A percentile compares a stretch with the other conserved stretches of the same genome.
phyloP scores from a whole-genome alignment of 35 echinoderm and acorn worm genomes.

The Apostichopus parvimensis region DNA sequence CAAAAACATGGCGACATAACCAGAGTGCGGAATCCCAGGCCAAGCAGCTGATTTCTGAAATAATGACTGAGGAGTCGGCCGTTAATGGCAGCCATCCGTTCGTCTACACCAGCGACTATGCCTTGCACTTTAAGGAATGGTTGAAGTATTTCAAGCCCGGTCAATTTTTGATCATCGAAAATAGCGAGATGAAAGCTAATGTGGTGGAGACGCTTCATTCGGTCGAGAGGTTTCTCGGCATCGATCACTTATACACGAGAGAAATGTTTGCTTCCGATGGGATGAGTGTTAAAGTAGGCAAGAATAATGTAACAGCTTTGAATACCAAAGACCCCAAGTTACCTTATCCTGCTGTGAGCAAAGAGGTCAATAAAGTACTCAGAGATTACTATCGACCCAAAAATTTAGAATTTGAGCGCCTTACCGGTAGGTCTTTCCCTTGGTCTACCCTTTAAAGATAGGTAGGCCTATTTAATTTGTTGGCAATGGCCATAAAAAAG shows the following conservation, averaged over 20 bases:
- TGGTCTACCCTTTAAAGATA: not conserved
- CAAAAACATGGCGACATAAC: not conserved
- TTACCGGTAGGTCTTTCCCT: not conserved
- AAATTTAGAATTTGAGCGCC: conserved; percentile 1
- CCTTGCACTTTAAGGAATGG: conserved; percentile 77
- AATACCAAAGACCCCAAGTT: not conserved
- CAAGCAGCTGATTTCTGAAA: conserved; percentile 13
- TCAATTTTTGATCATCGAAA: conserved; percentile 64
- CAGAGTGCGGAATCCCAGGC: conserved; percentile 3
- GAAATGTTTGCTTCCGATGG: conserved; percentile 53
- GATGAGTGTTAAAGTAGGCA: not conserved
- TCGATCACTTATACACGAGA: conserved; percentile 53
- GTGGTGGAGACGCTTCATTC: conserved; percentile 54
- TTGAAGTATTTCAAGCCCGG: conserved; percentile 69
- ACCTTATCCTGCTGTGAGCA: not conserved
- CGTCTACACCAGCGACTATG: conserved; percentile 70
- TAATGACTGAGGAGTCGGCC: conserved; percentile 20
- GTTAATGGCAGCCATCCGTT: conserved; percentile 66
- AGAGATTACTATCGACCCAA: not conserved
- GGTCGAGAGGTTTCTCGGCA: conserved; percentile 70
- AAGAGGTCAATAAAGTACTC: not conserved
- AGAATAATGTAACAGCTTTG: not conserved
- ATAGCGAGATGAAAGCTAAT: conserved; percentile 52
- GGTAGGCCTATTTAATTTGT: no score
- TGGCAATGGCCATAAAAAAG: no score